Evolutionary conservation across 2,113 vertebrate genomes (phyloP).

Genomic region (Oryzias woworae): DNA sequence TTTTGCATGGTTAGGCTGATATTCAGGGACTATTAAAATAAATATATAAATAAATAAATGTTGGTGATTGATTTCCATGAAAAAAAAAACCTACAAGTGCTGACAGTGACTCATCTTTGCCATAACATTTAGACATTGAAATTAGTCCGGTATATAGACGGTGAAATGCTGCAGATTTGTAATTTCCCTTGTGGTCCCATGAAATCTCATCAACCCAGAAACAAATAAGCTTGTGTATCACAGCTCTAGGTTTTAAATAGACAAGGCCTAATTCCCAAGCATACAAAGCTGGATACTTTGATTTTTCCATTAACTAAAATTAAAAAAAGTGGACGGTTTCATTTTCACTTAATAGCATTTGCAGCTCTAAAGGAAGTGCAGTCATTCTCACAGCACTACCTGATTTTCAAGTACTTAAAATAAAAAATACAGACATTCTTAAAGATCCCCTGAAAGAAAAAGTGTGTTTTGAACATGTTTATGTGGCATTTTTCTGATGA

Average conservation of each 20-base stretch:
- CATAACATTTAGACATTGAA: no score
- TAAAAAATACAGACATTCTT: slow-evolving; percentile 9
- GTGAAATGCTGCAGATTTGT: not conserved
- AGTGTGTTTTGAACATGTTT: no score
- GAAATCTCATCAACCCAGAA: slow-evolving; percentile 2
- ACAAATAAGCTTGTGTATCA: not conserved
- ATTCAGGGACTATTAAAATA: no score
- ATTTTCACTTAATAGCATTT: slow-evolving; percentile 6
- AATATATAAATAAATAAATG: no score
- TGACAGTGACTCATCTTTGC: no score
- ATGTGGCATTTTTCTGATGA: no score
- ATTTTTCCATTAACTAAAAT: slow-evolving; percentile 7
- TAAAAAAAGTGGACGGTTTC: not conserved
- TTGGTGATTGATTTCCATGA: no score
- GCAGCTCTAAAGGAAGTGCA: slow-evolving; percentile 2
- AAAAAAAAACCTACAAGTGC: no score
- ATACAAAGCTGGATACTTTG: not conserved
- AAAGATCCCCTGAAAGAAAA: fast-evolving
- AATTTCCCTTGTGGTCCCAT: not conserved
- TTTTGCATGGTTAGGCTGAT: no score
- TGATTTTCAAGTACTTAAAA: slow-evolving; percentile 30
- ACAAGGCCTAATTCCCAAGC: slow-evolving; percentile 10
- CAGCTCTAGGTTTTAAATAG: slow-evolving; percentile 12
- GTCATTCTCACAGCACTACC: not conserved
- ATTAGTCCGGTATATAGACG: no score